These are phyloP conservation scores for Amazonetta brasiliensis DNA, from an alignment of 2,797 vertebrate species.

Conservation along the genomic window DNA sequence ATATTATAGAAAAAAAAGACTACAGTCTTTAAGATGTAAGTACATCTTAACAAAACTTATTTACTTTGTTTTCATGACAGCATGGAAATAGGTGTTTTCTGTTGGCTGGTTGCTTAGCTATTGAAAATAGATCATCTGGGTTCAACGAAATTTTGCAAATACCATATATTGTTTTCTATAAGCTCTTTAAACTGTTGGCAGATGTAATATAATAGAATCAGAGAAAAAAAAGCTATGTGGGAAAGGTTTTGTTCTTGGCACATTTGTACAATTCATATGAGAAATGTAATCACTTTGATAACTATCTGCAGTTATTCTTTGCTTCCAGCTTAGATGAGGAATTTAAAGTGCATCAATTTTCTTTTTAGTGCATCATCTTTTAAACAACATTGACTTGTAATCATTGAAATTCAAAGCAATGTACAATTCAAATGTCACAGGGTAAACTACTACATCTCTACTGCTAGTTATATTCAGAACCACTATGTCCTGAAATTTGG, in stretches of 20 bases:
- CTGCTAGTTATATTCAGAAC: background rate
- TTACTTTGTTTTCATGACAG: background rate
- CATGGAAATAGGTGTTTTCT: background rate
- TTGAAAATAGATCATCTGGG: background rate
- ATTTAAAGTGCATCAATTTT: background rate
- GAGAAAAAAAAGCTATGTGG: background rate
- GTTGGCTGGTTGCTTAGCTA: background rate
- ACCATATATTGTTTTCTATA: background rate
- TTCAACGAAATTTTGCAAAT: slow-evolving; percentile 1
- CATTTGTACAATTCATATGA: background rate
- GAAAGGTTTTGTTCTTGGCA: background rate
- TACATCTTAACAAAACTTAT: background rate
- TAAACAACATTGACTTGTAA: background rate
- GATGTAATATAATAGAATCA: background rate
- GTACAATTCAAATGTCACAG: background rate
- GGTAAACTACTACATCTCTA: background rate
- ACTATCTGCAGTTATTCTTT: background rate
- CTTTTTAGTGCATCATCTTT: background rate
- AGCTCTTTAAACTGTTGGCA: background rate
- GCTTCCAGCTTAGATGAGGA: background rate
- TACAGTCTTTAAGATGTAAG: background rate
- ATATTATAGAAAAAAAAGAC: no score
- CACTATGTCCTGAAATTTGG: background rate
- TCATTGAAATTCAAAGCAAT: background rate
- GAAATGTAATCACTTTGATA: background rate